Base-by-base conservation (phyloP, 2,888 invertebrate species). In the Diarsia rubi region DNA sequence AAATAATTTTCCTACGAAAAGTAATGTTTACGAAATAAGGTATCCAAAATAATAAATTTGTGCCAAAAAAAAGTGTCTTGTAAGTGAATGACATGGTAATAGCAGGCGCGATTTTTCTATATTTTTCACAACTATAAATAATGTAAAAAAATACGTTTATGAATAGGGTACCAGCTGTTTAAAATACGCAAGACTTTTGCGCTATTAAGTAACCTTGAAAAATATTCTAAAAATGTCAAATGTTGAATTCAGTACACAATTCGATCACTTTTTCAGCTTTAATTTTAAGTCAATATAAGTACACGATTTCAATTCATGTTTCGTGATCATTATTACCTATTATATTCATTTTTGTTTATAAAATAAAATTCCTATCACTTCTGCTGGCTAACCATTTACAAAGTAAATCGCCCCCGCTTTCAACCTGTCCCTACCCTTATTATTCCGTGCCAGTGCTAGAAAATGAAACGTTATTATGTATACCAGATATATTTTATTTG, bases 21-120 rank as follows among this genome's bases (percentile, higher is more conserved):
- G 70, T 85, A 85, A 87, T 81, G 81, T 81, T 83, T 83, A 79
- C 84, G 77, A 73, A 83, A 87, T 85, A 83, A 75, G 87, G 70
- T 79, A 73, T 79, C 67, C 54, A 14, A 77, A 84, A 83, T 80
- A 88, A 78, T 78, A 78, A 71, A 83, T 80, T 79, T 73, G 47
- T 76, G 80, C 63, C 62, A 86, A 76, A 78, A 75, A 75, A 78
- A 62, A 73, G 47, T 74, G 65, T 73, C 66, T 76, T 69, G 44
- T 63, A 12, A 21, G 42, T 16, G 1, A 64, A 31, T 69, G 68
- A 63, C 66, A 64, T 54, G 16, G 66, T 75, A 69, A 76, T n/a
- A 80, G 78, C 69, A 8, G 65, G 27, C 68, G 81, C 73, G 78
- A 69, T 75, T 70, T 0, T 4, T 66, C 0, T 27, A 16, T 6